Base-by-base conservation (phyloP, 2,797 vertebrate species). In the Artibeus jamaicensis region DNA sequence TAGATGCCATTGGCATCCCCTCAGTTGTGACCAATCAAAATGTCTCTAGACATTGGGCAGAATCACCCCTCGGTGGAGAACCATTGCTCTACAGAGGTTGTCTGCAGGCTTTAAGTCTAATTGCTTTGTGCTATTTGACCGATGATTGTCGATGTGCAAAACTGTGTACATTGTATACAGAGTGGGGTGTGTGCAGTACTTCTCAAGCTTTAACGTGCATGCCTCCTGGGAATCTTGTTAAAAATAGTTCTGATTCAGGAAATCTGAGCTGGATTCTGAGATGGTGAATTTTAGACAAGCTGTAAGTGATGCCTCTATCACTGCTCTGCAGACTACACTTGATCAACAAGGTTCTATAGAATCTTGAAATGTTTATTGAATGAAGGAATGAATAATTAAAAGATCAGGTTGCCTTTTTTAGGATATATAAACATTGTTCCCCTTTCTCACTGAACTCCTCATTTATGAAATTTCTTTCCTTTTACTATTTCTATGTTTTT, bases 311-410 rank as follows among this genome's bases (percentile, higher is more conserved):
- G 65, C 29, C 42, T 29, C 26, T 48, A 15, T 68, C 86, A 57
- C 81, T 46, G 26, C 19, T 93, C 34, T 48, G 44, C 68, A 86
- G 50, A 59, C 42, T 59, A n/a, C 2, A 10, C 68, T 94, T 91
- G 83, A 96, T 95, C 93, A 96, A 95, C 84, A 94, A 95, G 71
- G 37, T 88, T 86, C 84, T 92, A 86, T 50, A 78, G 34, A 59
- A 96, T 71, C 92, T 81, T 77, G 19, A 92, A 97, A 94, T 74
- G 93, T 95, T 94, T 92, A 89, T 26, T 94, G 89, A 81, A 70
- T 86, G 67, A 93, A 78, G 62, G 76, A 82, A 97, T 97, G 59
- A 96, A 96, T 93, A 93, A 96, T 97, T 88, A 68, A 93, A 83
- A 86, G 37, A 65, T 57, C 77, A 87, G 10, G 18, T 90, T 96